phyloP scores from a whole-genome alignment of 2,888 invertebrate species.

The Didymodactylos carnosus region DNA sequence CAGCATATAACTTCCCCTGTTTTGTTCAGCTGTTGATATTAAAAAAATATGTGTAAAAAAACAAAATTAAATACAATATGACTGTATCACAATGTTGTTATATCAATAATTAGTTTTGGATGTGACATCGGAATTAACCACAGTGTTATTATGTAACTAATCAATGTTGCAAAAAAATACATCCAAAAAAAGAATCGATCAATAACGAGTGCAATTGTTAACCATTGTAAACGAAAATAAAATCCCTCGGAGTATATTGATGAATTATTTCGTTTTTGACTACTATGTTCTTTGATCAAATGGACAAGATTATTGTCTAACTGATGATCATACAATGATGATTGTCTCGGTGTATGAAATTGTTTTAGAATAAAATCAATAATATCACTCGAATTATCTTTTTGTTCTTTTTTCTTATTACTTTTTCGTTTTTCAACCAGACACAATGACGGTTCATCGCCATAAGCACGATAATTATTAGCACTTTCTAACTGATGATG shows the following conservation, averaged over 20 bases:
- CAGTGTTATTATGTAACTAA: not conserved
- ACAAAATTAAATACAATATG: too few species aligned
- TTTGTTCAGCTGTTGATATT: too few species aligned
- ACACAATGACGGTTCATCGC: not conserved
- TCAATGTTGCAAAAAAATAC: not conserved
- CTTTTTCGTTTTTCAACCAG: not conserved
- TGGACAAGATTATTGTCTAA: not conserved
- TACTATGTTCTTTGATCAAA: not conserved
- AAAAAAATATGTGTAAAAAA: too few species aligned
- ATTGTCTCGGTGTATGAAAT: not conserved
- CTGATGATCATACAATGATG: not conserved
- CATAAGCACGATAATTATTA: too few species aligned
- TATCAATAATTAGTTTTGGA: not conserved
- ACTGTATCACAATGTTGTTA: not conserved
- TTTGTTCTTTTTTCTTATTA: too few species aligned
- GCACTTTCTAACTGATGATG: too few species aligned
- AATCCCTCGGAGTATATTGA: not conserved
- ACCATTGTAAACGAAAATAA: not conserved
- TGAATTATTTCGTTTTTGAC: not conserved
- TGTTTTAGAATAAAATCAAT: not conserved
- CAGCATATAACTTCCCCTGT: too few species aligned
- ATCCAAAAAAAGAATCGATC: not conserved
- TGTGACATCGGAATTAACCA: not conserved
- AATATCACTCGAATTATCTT: not conserved
- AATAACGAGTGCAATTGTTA: not conserved